Percentiles rank a stretch among this genome's conserved stretches.
These are phyloP conservation scores for Tapera naevia DNA, from an alignment of 2,797 vertebrate genomes.

Conservation along the genomic window DNA sequence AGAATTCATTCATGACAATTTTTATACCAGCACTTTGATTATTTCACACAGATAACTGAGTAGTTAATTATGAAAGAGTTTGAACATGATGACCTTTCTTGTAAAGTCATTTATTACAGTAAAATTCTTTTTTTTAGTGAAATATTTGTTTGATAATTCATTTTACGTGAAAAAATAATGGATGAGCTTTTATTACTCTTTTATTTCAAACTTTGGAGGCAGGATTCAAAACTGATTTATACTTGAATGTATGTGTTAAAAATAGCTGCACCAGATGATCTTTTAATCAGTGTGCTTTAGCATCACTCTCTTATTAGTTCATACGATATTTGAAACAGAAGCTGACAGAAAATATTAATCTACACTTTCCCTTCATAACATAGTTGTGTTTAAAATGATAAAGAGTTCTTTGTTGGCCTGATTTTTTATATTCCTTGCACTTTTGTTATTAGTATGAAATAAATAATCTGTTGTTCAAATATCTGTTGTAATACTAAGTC, in stretches of 20 bases:
- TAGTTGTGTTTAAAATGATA: conserved; percentile 37
- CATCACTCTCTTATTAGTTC: conserved; percentile 62
- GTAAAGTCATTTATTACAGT: conserved; percentile 8
- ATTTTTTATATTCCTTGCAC: conserved; percentile 10
- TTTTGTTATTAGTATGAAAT: conserved; percentile 28
- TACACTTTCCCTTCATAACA: conserved; percentile 48
- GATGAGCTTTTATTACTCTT: not conserved
- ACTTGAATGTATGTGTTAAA: conserved; percentile 55
- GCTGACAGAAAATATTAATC: conserved; percentile 71
- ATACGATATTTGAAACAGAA: conserved; percentile 60
- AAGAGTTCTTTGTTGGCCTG: not conserved
- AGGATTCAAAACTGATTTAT: conserved; percentile 50
- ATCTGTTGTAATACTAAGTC: conserved; percentile 6
- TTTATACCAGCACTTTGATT: conserved; percentile 13
- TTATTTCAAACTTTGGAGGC: not conserved
- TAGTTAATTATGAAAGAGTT: conserved; percentile 3
- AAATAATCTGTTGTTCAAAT: not conserved
- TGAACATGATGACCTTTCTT: conserved; percentile 29
- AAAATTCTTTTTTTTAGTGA: not conserved
- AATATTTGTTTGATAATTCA: not conserved
- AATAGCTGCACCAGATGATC: conserved; percentile 50
- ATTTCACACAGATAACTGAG: not conserved
- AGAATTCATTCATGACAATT: not conserved
- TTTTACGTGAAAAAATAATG: not conserved
- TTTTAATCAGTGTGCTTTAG: conserved; percentile 68